Evolutionary conservation across 2,888 invertebrate genomes (phyloP).

Genomic region (Andrena dorsata): DNA sequence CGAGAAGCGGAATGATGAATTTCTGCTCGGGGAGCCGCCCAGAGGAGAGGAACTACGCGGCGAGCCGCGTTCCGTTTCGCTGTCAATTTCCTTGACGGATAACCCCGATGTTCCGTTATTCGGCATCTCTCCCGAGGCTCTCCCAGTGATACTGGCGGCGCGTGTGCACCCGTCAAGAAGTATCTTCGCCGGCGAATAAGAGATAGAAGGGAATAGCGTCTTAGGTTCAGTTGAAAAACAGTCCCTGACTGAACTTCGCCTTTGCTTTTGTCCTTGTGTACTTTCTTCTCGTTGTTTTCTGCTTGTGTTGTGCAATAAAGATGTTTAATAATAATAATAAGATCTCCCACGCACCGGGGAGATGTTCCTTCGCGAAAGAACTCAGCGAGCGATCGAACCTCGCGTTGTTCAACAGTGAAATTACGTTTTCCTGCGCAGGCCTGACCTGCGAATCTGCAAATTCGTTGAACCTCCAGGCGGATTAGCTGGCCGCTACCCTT

Average conservation of each 20-base stretch:
- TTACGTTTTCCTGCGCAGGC: not conserved
- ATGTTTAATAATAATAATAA: no score
- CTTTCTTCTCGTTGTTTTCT: no score
- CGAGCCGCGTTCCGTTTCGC: constrained; percentile 48
- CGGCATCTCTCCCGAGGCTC: constrained; percentile 22
- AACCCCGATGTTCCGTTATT: constrained; percentile 54
- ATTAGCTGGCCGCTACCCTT: constrained; percentile 9
- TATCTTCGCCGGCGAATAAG: not conserved
- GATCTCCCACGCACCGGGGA: not conserved
- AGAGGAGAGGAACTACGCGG: constrained; percentile 43
- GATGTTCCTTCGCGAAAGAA: constrained; percentile 33
- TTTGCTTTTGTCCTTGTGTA: no score
- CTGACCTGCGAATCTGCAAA: not conserved
- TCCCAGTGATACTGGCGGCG: constrained; percentile 12
- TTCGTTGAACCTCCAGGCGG: constrained; percentile 11
- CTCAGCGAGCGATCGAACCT: constrained; percentile 3
- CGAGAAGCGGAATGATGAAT: constrained; percentile 39
- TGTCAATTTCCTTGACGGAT: constrained; percentile 66
- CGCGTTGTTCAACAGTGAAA: constrained; percentile 8
- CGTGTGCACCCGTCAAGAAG: constrained; percentile 38
- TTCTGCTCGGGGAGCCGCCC: constrained; percentile 32
- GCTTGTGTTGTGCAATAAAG: no score
- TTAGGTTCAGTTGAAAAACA: no score
- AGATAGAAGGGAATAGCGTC: constrained; percentile 13
- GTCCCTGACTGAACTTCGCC: no score